Evolutionary conservation across 2,797 vertebrate species (phyloP).

Genomic region (Parotocinclus haroldoi): DNA sequence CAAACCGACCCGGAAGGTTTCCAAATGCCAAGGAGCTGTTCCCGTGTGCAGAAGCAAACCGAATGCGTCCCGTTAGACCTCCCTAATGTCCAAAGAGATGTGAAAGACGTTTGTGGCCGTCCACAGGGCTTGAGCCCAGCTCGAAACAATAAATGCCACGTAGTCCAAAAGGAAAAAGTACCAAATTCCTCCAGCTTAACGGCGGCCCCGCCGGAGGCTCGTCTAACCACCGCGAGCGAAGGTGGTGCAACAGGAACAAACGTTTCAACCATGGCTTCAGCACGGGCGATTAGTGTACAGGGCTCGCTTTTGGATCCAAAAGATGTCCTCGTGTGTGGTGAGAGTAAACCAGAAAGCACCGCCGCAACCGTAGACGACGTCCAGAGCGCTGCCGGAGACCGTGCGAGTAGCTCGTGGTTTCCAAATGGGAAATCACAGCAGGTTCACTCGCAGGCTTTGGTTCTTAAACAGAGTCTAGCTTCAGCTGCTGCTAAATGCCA

Average conservation of each 20-base stretch:
- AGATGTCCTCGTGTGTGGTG: not conserved
- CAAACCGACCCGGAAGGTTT: constrained; percentile 32
- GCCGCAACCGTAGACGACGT: not conserved
- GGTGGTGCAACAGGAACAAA: not conserved
- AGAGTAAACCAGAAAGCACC: constrained; percentile 24
- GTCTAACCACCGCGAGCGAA: constrained; percentile 1
- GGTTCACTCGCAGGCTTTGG: not conserved
- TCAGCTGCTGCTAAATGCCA: constrained; percentile 22
- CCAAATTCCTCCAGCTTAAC: constrained; percentile 7
- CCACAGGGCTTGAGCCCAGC: constrained; percentile 22
- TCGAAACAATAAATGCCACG: not conserved
- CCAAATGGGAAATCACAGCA: constrained; percentile 3
- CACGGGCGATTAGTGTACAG: not conserved
- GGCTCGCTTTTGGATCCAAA: constrained; percentile 3
- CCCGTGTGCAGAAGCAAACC: constrained; percentile 36
- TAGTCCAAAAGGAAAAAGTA: constrained; percentile 10
- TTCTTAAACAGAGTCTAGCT: constrained; percentile 4
- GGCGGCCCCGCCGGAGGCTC: constrained; percentile 3
- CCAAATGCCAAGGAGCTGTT: constrained; percentile 38
- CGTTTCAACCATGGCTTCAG: not conserved
- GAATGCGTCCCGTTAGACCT: constrained; percentile 25
- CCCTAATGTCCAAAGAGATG: constrained; percentile 41
- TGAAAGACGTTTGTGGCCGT: constrained; percentile 29
- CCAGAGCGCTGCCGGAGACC: not conserved
- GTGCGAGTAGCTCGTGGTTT: not conserved